Percentiles rank a stretch among this genome's conserved stretches.
phyloP scores from a whole-genome alignment of 2,888 invertebrate species.

The Belgica antarctica region DNA sequence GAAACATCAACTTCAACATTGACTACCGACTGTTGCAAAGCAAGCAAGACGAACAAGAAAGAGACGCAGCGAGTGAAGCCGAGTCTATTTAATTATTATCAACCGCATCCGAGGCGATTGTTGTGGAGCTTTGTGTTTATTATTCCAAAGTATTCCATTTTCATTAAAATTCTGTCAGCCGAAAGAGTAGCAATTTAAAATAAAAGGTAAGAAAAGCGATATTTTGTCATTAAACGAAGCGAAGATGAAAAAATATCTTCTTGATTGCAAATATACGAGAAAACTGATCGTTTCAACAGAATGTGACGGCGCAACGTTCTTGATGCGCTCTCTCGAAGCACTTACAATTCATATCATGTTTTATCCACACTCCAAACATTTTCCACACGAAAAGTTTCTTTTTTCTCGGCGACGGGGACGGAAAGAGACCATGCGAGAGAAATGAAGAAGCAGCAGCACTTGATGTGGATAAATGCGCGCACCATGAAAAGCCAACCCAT shows the following conservation, averaged over 20 bases:
- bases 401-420: background rate
- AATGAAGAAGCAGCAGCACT: background rate
- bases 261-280: slow-evolving; percentile 11
- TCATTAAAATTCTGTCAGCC: slow-evolving; percentile 10
- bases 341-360: slow-evolving; percentile 44
- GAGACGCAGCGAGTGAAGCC: background rate
- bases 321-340: slow-evolving; percentile 17
- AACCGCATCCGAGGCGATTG: slow-evolving; percentile 4
- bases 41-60: background rate
- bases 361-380: slow-evolving; percentile 43
- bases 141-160: slow-evolving; percentile 18
- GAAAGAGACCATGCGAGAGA: background rate
- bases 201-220: slow-evolving; percentile 34
- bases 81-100: slow-evolving; percentile 12
- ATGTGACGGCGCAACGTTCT: slow-evolving; percentile 9
- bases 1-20: slow-evolving; percentile 26
- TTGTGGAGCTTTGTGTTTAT: slow-evolving; percentile 23
- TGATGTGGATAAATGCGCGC: background rate
- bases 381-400: slow-evolving; percentile 26
- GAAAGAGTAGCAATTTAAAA: slow-evolving; percentile 38
- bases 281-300: background rate
- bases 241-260: too few relatives aligned
- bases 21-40: background rate
- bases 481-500: background rate
- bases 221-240: slow-evolving; percentile 3